Conservation (phyloP, 2,797 vertebrate species). For the Neosilurus hyrtlii region DNA sequence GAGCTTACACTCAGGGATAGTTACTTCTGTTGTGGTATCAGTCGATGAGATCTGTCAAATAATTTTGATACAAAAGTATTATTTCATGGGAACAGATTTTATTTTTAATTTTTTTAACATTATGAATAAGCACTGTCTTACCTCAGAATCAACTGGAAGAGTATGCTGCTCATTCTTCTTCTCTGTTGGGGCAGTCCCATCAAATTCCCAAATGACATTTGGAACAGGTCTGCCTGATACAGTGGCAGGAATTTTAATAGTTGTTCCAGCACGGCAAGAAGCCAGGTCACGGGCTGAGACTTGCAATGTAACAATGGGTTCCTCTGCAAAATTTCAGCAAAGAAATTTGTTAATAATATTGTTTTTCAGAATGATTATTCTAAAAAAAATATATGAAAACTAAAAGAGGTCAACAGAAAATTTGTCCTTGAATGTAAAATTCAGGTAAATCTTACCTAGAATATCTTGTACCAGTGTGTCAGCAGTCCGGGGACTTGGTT, state of each 20-base stretch:
- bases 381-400: conserved; percentile 47
- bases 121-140: conserved; percentile 56
- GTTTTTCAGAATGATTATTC: background rate
- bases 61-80: conserved; percentile 11
- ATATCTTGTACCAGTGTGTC: conserved; percentile 89
- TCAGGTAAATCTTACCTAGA: conserved; percentile 77
- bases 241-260: conserved; percentile 83
- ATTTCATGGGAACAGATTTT: background rate
- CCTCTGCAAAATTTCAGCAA: conserved; percentile 73
- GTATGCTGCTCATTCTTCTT: conserved; percentile 89
- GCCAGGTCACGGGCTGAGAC: conserved; percentile 83
- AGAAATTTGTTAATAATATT: conserved; percentile 52
- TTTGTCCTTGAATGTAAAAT: background rate
- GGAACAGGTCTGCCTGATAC: conserved; percentile 87
- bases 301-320: conserved; percentile 81
- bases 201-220: conserved; percentile 91
- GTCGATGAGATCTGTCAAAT: conserved; percentile 79
- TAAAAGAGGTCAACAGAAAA: background rate
- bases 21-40: conserved; percentile 80
- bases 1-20: conserved; percentile 83
- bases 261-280: conserved; percentile 81
- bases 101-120: background rate
- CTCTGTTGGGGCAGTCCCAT: conserved; percentile 86
- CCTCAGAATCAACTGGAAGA: conserved; percentile 88
- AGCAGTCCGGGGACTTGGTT: conserved; percentile 83